Base-by-base conservation (phyloP, 2,888 invertebrate species). In the Brachyptera risi region DNA sequence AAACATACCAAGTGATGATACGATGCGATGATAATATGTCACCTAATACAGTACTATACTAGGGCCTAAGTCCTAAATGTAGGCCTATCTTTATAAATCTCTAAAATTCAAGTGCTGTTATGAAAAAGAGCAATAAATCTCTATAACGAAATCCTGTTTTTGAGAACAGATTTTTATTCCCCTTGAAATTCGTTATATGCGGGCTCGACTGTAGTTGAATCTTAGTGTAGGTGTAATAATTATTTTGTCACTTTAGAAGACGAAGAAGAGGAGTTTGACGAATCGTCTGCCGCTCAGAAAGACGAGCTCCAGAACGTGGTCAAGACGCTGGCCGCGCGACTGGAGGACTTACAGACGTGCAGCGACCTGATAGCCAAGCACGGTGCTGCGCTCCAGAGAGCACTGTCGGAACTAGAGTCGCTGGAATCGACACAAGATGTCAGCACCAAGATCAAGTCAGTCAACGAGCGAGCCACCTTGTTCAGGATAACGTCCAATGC, bases 401-500 rank as follows among this genome's bases (percentile, higher is more conserved):
- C 90, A 1, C 80, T 92, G 1, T 84, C 83, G 13, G 92, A 93
- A 71, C 75, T 93, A 56, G 92, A 92, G 72, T 81, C 84, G 56
- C 83, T 79, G 61, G 79, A 79, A 59, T 69, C 75, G 67, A 71
- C 84, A 19, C 84, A 84, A 49, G 83, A 84, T 68, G 76, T 84
- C 50, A 82, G 87, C 11, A 84, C 86, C 64, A 90, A 88, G 71
- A 86, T 90, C 59, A 96, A 96, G 76, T 87, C 92, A 68, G 90
- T 96, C 61, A 91, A 90, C 63, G 98, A 98, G 75, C 80, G 95
- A 64, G 95, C 96, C 3, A 94, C 95, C 13, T 81, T 96, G n/a
- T 96, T 97, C 77, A 83, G 96, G 70, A 94, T 96, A 74, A 92
- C 96, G 19, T 93, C 96, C 66, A 95, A 90, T 76, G 94, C 96